Base-by-base conservation (phyloP, 1,140 invertebrate species). In the Oryctes rhinoceros region DNA sequence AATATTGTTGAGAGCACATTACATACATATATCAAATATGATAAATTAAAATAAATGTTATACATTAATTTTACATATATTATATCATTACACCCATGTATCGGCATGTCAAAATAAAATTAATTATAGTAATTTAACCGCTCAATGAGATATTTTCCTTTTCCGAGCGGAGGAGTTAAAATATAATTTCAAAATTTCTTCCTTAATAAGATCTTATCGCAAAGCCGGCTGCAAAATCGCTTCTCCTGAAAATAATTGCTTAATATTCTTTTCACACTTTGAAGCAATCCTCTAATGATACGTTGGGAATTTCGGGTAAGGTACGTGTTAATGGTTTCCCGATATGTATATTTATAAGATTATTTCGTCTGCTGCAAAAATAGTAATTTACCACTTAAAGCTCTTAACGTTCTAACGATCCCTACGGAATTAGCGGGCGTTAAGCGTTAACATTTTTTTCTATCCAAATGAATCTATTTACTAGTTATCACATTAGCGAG, bases 181-280 rank as follows among this genome's bases (percentile, higher is more conserved):
- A n/a, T 59, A 18, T 59, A 18, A 59, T 15, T 59, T 59, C 1
- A 3, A 59, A 59, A 18, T 59, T 59, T 59, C 53, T 18, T 59
- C 7, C 39, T 15, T 59, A 59, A 59, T 59, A 59, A 59, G 53
- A 59, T 59, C 53, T 59, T 59, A 59, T 59, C 53, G 53, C 53
- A 59, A 59, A 59, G 53, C 13, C 53, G 53, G 53, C 53, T 59
- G 15, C 53, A 59, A 18, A 59, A 59, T 59, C 53, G 53, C 15
- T 59, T 18, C 53, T 18, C 15, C 4, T 59, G 53, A 59, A 59
- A 18, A 59, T 59, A 59, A 59, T 59, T 59, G 53, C 53, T 59
- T 59, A 59, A 59, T 59, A 59, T 59, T 44, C 53, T 59, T n/a
- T 59, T 59, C 53, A 59, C 53, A 59, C 53, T 7, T 59, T 59